Conservation (phyloP, 2,113 vertebrate genomes). For the Eira barbara region DNA sequence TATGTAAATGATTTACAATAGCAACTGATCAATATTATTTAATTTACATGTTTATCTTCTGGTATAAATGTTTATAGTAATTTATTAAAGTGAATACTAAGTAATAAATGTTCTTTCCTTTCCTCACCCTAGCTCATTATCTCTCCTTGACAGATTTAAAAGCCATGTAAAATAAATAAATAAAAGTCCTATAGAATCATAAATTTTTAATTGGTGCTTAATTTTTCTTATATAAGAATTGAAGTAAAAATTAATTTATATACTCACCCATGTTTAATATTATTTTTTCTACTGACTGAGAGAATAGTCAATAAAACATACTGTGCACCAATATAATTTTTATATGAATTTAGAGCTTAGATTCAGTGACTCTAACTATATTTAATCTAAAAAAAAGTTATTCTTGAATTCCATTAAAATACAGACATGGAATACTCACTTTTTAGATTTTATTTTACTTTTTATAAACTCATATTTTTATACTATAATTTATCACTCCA, state of each 20-base stretch:
- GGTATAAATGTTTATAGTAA: not conserved
- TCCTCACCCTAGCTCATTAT: not conserved
- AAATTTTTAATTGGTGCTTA: not conserved
- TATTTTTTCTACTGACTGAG: not conserved
- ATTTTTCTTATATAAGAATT: slow-evolving; percentile 8
- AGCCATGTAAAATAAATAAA: not conserved
- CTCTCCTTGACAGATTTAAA: not conserved
- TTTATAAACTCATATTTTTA: not conserved
- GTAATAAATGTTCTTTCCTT: not conserved
- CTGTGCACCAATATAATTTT: slow-evolving; percentile 33
- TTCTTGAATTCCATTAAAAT: not conserved
- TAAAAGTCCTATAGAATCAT: not conserved
- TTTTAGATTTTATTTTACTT: not conserved
- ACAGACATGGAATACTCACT: not conserved
- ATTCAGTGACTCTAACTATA: slow-evolving; percentile 29
- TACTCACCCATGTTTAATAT: slow-evolving; percentile 50
- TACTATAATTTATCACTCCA: not conserved
- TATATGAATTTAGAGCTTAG: slow-evolving; percentile 70
- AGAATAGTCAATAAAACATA: not conserved
- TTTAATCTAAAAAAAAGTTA: slow-evolving; percentile 3
- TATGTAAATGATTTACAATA: not conserved
- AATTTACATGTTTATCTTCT: not conserved
- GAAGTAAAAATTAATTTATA: not conserved
- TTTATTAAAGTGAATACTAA: not conserved
- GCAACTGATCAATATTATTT: not conserved